These are phyloP conservation scores for Porites rus DNA, from an alignment of 92 coral and sea anemone genomes.

Conservation along the genomic window DNA sequence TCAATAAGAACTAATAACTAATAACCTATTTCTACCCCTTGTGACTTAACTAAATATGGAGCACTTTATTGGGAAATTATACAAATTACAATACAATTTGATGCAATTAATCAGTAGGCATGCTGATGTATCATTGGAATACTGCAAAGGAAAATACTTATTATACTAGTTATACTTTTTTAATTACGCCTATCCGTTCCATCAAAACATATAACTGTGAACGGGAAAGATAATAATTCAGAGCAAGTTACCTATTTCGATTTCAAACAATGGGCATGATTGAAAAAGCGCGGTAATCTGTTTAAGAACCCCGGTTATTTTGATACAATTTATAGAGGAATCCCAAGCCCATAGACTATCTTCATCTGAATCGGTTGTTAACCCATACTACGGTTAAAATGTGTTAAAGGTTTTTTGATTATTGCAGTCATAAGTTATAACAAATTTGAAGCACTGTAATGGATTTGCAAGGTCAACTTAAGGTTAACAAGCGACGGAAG, in stretches of 20 bases:
- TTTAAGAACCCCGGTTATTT: too few species aligned
- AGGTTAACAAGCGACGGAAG: not conserved
- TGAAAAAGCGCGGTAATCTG: not conserved
- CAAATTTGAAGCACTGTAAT: not conserved
- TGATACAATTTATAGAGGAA: too few species aligned
- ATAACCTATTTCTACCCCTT: conserved; percentile 24
- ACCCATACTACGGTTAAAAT: not conserved
- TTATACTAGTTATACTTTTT: not conserved
- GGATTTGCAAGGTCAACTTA: not conserved
- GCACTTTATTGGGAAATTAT: conserved; percentile 11
- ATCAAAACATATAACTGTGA: not conserved
- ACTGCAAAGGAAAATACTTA: conserved; percentile 18
- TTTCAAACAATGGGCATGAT: not conserved
- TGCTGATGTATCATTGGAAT: conserved; percentile 46
- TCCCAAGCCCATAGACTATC: too few species aligned
- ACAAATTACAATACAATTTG: conserved; percentile 36
- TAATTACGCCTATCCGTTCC: not conserved
- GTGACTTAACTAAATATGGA: conserved; percentile 28
- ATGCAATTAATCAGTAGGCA: conserved; percentile 39
- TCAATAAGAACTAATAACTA: not conserved
- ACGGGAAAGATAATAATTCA: not conserved
- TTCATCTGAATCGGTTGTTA: not conserved
- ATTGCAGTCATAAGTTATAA: not conserved
- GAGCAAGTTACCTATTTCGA: not conserved
- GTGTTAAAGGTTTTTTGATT: not conserved